A percentile compares a stretch with the other conserved stretches of the same genome.
These are phyloP conservation scores for Maniola hyperantus DNA, from an alignment of 2,888 invertebrate species.

Conservation along the genomic window DNA sequence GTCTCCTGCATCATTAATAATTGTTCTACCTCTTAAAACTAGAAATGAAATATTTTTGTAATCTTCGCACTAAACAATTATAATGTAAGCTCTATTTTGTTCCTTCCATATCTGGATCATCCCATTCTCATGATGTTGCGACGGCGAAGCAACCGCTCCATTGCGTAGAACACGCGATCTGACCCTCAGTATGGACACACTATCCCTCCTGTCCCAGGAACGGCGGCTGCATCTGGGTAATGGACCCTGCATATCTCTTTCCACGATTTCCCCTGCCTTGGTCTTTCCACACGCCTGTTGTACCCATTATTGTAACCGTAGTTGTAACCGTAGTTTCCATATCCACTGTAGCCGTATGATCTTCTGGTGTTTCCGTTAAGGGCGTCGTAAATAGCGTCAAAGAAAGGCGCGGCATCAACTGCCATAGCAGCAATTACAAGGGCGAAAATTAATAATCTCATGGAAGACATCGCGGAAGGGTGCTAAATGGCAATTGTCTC, in stretches of 20 bases:
- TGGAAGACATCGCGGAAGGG: slow-evolving; percentile 73
- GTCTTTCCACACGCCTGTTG: slow-evolving; percentile 49
- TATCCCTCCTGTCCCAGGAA: slow-evolving; percentile 82
- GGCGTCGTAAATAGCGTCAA: slow-evolving; percentile 76
- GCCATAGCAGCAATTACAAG: slow-evolving; percentile 53
- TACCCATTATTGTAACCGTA: slow-evolving; percentile 53
- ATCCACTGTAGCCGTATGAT: slow-evolving; percentile 64
- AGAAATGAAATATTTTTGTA: background rate
- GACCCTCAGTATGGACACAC: slow-evolving; percentile 85
- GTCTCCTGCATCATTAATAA: slow-evolving; percentile 1
- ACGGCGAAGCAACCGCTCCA: slow-evolving; percentile 76
- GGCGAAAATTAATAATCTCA: slow-evolving; percentile 50
- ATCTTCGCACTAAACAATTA: slow-evolving; percentile 4
- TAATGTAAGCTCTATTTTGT: slow-evolving; percentile 15
- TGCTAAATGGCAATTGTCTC: slow-evolving; percentile 65
- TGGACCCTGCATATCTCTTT: slow-evolving; percentile 87
- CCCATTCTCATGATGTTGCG: slow-evolving; percentile 81
- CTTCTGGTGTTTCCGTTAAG: slow-evolving; percentile 68
- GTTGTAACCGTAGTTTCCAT: slow-evolving; percentile 55
- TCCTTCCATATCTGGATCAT: slow-evolving; percentile 47
- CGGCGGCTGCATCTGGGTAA: slow-evolving; percentile 78
- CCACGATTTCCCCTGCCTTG: slow-evolving; percentile 81
- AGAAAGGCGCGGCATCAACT: slow-evolving; percentile 67
- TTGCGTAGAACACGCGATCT: slow-evolving; percentile 81
- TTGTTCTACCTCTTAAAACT: background rate